Evolutionary conservation across 2,888 invertebrate genomes (phyloP), one percentile per base, ranked within the genome.

Genomic region (Thymelicus sylvestris): DNA sequence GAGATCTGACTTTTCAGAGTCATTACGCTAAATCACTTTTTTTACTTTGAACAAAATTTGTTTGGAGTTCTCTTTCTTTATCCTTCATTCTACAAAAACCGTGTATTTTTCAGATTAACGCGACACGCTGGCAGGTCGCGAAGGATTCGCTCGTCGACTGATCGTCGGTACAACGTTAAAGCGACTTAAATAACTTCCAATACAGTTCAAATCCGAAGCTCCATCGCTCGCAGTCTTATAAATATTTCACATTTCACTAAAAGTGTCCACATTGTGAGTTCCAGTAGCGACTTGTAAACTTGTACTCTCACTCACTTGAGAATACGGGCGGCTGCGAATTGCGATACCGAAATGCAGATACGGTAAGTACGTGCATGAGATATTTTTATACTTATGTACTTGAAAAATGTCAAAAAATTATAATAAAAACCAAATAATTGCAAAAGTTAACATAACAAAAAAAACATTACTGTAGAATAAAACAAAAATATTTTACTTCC

Each of bases 201-300:
- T 63, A 68, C 52, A 52, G 63, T 47, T 57, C 63, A 59, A 69
- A 68, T 68, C 69, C 57, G 59, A 59, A 69, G 69, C 69, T 48
- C 69, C 47, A 69, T 63, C 59, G 48, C 57, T 64, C 69, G 59
- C 69, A 69, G 69, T 64, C 69, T 69, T 69, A 64, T 63, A 48
- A 64, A 59, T 69, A 69, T 55, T 31, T 5, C 31, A 31, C 31
- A 10, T 19, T 47, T 57, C 69, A 69, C 69, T 59, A 24, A 38
- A 31, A 48, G 44, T 59, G 68, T 69, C 67, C 47, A 47, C 41
- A 44, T 24, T 52, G 15, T 15, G 24, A 68, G 67, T 68, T 62
- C 61, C 13, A 70, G 62, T 57, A 59, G 63, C 61, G 55, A 67
- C 65, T 15, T 31, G 41, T 59, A 52, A 67, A 67, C 67, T 24